Evolutionary conservation across 2,113 vertebrate species (phyloP), one percentile per base, ranked within the genome.

Genomic region (Emydura subglobosa): DNA sequence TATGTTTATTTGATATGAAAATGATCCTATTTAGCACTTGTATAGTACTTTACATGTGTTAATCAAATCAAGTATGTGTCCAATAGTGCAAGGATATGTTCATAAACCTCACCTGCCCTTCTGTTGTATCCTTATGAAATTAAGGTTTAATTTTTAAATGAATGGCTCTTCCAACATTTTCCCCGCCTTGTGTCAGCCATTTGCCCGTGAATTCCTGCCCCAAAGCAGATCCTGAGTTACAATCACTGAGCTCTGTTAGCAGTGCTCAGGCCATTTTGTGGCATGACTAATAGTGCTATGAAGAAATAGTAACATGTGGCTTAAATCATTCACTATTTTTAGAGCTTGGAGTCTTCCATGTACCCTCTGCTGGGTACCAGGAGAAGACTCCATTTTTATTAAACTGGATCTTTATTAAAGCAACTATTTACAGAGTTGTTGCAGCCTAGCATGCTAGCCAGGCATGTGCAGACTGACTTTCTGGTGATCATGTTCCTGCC

Each of bases 291-390:
- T 59, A 90, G 65, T 6, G 39, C 57, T 17, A 59, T 29, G 82
- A 86, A 94, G 83, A 92, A 92, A 92, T 83, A 14, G 65, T 86
- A 94, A 79, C 87, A 85, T 81, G 13, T 7, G 90, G 88, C 80
- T 87, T 54, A 54, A 80, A 90, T 93, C 78, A 92, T 85, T 79
- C 87, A 50, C 89, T 89, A 47, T 39, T 96, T 91, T 83, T 19
- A 79, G 89, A 91, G 89, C 79, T 51, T 42, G 57, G 79, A 72
- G 57, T 74, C 92, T 91, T 92, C 57, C 0, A 0, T 6, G 47
- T 53, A 83, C 39, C 47, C 17, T 25, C 34, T 50, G 85, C 79
- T 47, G 44, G 82, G 92, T 27, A 86, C 81, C 22, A 94, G 86
- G 65, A 21, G 16, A 39, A 0, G 0, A 92, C 85, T 96, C 72